Percentiles rank a stretch among this genome's conserved stretches.
Conservation (phyloP, 2,797 vertebrate species). For the Acomys russatus region DNA sequence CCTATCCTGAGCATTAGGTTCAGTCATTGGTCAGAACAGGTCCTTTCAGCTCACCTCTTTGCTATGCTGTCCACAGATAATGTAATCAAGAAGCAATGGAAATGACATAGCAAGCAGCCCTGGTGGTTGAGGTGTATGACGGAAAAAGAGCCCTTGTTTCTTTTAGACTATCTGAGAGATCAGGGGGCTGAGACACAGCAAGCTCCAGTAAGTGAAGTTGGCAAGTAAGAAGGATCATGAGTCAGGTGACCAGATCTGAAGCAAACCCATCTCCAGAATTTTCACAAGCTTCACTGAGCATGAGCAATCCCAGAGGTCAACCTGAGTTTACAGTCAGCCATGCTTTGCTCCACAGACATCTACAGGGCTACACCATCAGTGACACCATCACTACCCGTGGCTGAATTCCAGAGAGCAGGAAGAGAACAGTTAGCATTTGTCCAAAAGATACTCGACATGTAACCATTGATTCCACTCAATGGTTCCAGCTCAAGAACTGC, state of each 20-base stretch:
- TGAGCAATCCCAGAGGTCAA: not conserved
- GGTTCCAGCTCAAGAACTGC: not conserved
- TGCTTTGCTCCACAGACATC: not conserved
- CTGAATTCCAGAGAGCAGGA: not conserved
- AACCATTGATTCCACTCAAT: not conserved
- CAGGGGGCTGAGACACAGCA: not conserved
- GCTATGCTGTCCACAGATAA: not conserved
- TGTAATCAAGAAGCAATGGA: not conserved
- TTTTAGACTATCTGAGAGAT: not conserved
- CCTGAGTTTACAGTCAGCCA: not conserved
- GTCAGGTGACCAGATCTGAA: not conserved
- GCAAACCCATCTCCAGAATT: not conserved
- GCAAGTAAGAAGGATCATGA: not conserved
- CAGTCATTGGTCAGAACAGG: not conserved
- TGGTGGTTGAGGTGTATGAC: not conserved
- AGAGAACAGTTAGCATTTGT: not conserved
- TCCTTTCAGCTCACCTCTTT: not conserved
- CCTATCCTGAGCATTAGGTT: not conserved
- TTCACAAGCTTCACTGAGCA: not conserved
- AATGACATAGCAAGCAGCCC: too few species aligned
- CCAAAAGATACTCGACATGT: not conserved
- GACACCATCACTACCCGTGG: accelerated
- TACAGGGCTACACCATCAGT: too few species aligned
- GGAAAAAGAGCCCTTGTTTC: not conserved
- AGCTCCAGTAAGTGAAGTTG: not conserved